These are phyloP conservation scores for Zootoca vivipara DNA, from an alignment of 2,113 vertebrate genomes.

Conservation along the genomic window DNA sequence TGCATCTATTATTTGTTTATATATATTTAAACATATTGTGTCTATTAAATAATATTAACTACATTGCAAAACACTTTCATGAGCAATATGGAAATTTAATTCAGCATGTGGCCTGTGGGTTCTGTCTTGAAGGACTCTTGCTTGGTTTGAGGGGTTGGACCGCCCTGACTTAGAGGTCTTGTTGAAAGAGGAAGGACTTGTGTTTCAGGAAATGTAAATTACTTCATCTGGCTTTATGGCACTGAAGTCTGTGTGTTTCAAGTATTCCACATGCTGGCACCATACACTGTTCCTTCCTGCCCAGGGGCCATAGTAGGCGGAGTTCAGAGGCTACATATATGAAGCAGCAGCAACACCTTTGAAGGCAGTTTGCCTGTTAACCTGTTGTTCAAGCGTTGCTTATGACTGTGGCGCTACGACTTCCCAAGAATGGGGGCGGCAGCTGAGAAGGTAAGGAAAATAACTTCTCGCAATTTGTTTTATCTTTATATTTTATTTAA, in stretches of 20 bases:
- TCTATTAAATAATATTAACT: no score
- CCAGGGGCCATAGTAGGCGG: constrained; percentile 65
- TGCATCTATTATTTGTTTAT: no score
- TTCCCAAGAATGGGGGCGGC: constrained; percentile 51
- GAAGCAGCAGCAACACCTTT: constrained; percentile 47
- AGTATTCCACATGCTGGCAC: not conserved
- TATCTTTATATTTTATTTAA: accelerated
- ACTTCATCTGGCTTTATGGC: not conserved
- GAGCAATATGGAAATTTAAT: no score
- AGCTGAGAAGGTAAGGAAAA: constrained; percentile 64
- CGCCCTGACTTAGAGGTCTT: no score
- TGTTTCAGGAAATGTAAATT: not conserved
- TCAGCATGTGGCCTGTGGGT: no score
- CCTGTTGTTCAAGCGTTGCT: constrained; percentile 35
- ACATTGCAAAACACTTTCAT: no score
- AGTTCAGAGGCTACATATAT: constrained; percentile 52
- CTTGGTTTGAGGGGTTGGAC: no score
- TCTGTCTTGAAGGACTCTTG: no score
- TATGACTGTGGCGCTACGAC: constrained; percentile 32
- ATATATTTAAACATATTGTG: no score
- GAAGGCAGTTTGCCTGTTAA: constrained; percentile 46
- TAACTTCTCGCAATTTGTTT: not conserved
- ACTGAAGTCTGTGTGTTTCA: not conserved
- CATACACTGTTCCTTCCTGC: not conserved
- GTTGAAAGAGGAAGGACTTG: no score